phyloP scores from a whole-genome alignment of 1,140 invertebrate genomes.

The Agrypnia vestita region DNA sequence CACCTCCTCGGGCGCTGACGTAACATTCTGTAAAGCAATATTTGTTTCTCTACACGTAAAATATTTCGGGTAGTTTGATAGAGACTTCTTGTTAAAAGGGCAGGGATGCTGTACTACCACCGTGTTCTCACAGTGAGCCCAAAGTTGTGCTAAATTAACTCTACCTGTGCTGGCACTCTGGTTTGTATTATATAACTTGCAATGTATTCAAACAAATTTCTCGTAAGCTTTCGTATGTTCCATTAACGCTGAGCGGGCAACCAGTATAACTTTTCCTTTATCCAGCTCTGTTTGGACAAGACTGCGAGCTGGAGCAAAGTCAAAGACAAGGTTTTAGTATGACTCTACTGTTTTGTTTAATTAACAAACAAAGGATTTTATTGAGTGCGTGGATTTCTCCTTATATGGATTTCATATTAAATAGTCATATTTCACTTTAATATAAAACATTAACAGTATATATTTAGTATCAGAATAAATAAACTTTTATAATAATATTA shows the following conservation, averaged over 20 bases:
- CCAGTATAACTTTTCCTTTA: constrained; percentile 58
- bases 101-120: too few relatives aligned
- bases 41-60: too few relatives aligned
- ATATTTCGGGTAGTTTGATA: too few relatives aligned
- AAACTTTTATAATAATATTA: too few relatives aligned
- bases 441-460: too few relatives aligned
- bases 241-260: constrained; percentile 54
- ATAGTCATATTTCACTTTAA: too few relatives aligned
- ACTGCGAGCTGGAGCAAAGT: constrained; percentile 38
- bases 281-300: constrained; percentile 55
- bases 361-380: constrained; percentile 3
- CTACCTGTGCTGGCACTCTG: constrained; percentile 41
- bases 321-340: constrained; percentile 32
- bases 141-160: constrained; percentile 45
- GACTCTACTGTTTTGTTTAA: constrained; percentile 28
- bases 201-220: constrained; percentile 56
- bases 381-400: too few relatives aligned
- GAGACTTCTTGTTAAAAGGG: too few relatives aligned
- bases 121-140: background rate
- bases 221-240: constrained; percentile 55
- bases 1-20: too few relatives aligned
- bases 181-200: constrained; percentile 51
- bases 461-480: too few relatives aligned
- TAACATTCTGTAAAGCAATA: too few relatives aligned
- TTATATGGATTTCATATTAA: too few relatives aligned